Evolutionary conservation across 2,113 vertebrate genomes (phyloP), one percentile per base, ranked within the genome.

Genomic region (Tachysurus fulvidraco): DNA sequence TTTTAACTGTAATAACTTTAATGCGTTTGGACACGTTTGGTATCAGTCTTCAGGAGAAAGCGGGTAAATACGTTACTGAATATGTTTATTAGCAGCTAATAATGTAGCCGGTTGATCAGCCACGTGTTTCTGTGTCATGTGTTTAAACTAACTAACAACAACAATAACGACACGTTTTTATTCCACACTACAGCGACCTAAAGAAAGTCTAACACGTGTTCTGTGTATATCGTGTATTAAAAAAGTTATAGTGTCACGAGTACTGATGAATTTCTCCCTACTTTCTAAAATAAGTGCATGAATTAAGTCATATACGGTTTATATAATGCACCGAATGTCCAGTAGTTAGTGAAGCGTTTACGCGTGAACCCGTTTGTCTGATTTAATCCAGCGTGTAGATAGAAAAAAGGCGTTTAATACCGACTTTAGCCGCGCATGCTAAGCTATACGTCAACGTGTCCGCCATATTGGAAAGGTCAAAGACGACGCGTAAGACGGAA

Each of bases 381-480:
- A 28, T 50, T n/a, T 17, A 52, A 52, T 52, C 52, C 46, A 78
- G 25, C n/a, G 74, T 78, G 1, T 4, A 3, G 50, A 78, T 30
- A 3, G 54, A 78, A 78, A 6, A 54, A 28, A 19, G 14, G 14
- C 74, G 8, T 28, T 28, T 16, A 54, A n/a, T 10, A 17, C 25
- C 13, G 25, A 50, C 0, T 17, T 54, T 9, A 54, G 6, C 50
- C 6, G 2, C 25, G 28, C 25, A 8, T 55, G n/a, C n/a, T 78
- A 17, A 52, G 25, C 14, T 25, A 28, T 28, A 17, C 74, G 74
- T 28, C 74, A 78, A 54, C 3, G 14, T 50, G n/a, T 3, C 74
- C 74, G 50, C 74, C 74, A 78, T 78, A 30, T 78, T 78, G 74
- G 50, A 78, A 78, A 28, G 74, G 74, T 78, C 74, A 0, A 54